Evolutionary conservation across 2,113 vertebrate genomes (phyloP).

Genomic region (Nycticryphes semicollaris): DNA sequence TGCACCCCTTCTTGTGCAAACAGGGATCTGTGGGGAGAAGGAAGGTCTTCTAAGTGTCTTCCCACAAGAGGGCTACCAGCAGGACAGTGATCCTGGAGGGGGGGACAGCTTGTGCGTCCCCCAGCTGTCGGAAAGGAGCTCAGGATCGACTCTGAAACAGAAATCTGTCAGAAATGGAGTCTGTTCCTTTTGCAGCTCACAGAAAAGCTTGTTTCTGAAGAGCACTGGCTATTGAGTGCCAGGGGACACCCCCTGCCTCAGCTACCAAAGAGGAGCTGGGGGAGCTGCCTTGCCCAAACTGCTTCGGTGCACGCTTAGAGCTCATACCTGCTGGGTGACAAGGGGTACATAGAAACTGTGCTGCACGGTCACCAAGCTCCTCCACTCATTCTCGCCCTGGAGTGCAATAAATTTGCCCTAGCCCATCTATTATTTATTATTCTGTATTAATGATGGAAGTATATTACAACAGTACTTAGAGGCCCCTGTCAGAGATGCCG

Average conservation of each 20-base stretch:
- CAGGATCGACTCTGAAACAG: accelerated
- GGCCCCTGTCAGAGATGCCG: background rate
- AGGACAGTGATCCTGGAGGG: accelerated
- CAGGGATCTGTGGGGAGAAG: background rate
- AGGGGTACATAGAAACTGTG: accelerated
- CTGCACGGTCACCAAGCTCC: background rate
- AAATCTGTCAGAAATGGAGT: background rate
- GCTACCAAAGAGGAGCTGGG: accelerated
- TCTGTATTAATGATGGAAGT: background rate
- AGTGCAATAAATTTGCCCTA: background rate
- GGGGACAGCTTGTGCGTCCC: background rate
- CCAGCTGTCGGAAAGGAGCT: background rate
- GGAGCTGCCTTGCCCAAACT: background rate
- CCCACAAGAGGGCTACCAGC: background rate
- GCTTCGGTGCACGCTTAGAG: accelerated
- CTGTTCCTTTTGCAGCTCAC: background rate
- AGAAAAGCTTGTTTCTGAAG: background rate
- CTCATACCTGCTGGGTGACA: background rate
- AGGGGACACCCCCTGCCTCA: background rate
- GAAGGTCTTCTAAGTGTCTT: too few relatives aligned
- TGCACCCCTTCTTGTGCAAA: background rate
- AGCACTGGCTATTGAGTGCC: background rate
- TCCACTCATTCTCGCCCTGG: background rate
- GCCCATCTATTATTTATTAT: background rate
- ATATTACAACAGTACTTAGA: background rate